Evolutionary conservation across 1,140 invertebrate genomes (phyloP).

Genomic region (Acyrthosiphon pisum): DNA sequence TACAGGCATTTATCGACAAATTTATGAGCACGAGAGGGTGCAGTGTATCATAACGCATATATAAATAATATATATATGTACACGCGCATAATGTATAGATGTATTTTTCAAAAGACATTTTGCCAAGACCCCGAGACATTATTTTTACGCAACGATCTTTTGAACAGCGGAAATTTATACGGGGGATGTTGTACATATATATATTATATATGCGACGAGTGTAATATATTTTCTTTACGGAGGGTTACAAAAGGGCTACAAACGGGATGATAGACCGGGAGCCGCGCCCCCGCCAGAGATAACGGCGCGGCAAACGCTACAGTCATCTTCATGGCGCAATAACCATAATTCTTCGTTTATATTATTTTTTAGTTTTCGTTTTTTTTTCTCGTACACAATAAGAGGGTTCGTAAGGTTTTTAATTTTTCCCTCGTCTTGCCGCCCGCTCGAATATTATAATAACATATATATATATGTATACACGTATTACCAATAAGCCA

Average conservation of each 20-base stretch:
- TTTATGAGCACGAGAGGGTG: conserved; percentile 15
- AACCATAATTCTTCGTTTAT: conserved; percentile 55
- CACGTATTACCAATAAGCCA: neutral
- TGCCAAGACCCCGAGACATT: conserved; percentile 41
- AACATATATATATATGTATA: neutral
- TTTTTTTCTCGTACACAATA: neutral
- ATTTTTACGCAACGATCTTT: conserved; percentile 55
- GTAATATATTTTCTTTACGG: conserved; percentile 28
- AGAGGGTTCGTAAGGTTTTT: conserved; percentile 30
- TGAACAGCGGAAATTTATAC: conserved; percentile 20
- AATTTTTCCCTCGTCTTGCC: conserved; percentile 27
- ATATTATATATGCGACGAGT: neutral
- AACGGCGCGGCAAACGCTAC: conserved; percentile 35
- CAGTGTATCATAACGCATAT: neutral
- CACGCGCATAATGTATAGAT: conserved; percentile 8
- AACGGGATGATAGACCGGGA: neutral
- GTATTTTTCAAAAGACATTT: conserved; percentile 41
- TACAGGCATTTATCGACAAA: conserved; percentile 23
- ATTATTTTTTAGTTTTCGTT: conserved; percentile 24
- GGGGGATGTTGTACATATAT: neutral
- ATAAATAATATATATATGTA: neutral
- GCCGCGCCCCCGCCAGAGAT: conserved; percentile 32
- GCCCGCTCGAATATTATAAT: neutral
- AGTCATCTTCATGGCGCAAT: conserved; percentile 42
- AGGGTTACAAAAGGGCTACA: conserved; percentile 14